Evolutionary conservation across 2,113 vertebrate genomes (phyloP), one percentile per base, ranked within the genome.

Genomic region (Miniopterus natalensis): DNA sequence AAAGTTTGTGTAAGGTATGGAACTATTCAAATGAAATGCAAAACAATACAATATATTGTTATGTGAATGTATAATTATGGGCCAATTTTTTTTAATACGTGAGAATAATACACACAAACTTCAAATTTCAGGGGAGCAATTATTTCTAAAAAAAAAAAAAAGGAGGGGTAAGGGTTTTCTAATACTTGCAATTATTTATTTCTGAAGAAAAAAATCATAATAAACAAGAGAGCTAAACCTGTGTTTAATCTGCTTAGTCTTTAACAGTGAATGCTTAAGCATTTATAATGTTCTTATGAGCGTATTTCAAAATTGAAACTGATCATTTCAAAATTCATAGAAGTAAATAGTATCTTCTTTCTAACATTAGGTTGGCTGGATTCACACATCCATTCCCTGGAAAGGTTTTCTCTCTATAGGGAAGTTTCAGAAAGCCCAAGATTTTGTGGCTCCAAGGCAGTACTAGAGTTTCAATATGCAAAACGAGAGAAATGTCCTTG

Each of bases 291-390:
- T 45, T 86, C 20, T n/a, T 65, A 0, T 55, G 4, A 57, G 40
- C 0, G 8, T 59, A 63, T 29, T 94, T 95, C n/a, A 75, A 86
- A 92, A 80, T 96, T 85, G 65, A 87, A 79, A n/a, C n/a, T 42
- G 42, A 36, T 65, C 1, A 31, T 53, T 90, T 77, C 13, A 53
- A 96, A 80, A 49, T 85, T 59, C n/a, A 13, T 88, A 47, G 17
- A 84, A 11, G 6, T 80, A 6, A 88, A 45, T 31, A 36, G 4
- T 51, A 42, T n/a, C 12, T 10, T 71, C 29, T 74, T 25, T 31
- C 12, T 53, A 74, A 27, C 1, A n/a, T n/a, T 42, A 29, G 23
- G 8, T 86, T 45, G 57, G 1, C 8, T 77, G 15, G 4, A 63
- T 51, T 70, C 83, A 89, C 81, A 49, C n/a, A 59, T 71, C 1